Evolutionary conservation across 2,797 vertebrate genomes (phyloP), one percentile per base, ranked within the genome.

Genomic region (Phalanger gymnotis): DNA sequence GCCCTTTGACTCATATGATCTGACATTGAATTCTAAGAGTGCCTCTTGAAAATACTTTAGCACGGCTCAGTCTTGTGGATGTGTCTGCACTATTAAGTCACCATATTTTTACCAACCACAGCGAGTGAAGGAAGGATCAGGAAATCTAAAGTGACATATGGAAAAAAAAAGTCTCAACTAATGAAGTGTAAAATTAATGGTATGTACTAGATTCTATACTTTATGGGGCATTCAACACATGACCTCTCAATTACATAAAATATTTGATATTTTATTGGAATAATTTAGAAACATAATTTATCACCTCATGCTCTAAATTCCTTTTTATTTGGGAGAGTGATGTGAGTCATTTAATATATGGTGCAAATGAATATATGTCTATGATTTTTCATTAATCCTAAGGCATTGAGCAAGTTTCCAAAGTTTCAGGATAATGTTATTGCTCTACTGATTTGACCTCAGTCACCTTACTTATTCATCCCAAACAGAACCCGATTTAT

Each of bases 171-270:
- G 31, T 66, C 31, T 55, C 34, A 95, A 40, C 57, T 92, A 66
- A 90, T 90, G 93, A 94, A 93, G 27, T 94, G 3, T 61, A 66
- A 34, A 66, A 66, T 66, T 34, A 61, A 34, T 61, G 58, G 58
- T 61, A n/a, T 61, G 4, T 61, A 31, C 58, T 61, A 61, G 58
- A 61, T 61, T 34, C 58, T 34, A 61, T 90, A 61, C 34, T 57
- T 95, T 94, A 94, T 40, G 73, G 31, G 22, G 53, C 53, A 30
- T 56, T 30, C 57, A 57, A 93, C 90, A 93, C 54, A 1, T 87
- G 89, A 91, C 4, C 47, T 19, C 31, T 92, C 51, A 53, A 51
- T 51, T 94, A 95, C 55, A 96, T 92, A 91, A 95, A 66, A 91
- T 30, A 66, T 31, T n/a, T 93, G 5, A 47, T 40, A 53, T 5